These are phyloP conservation scores for Neodiprion lecontei DNA, from an alignment of 1,140 invertebrate genomes.

Conservation along the genomic window DNA sequence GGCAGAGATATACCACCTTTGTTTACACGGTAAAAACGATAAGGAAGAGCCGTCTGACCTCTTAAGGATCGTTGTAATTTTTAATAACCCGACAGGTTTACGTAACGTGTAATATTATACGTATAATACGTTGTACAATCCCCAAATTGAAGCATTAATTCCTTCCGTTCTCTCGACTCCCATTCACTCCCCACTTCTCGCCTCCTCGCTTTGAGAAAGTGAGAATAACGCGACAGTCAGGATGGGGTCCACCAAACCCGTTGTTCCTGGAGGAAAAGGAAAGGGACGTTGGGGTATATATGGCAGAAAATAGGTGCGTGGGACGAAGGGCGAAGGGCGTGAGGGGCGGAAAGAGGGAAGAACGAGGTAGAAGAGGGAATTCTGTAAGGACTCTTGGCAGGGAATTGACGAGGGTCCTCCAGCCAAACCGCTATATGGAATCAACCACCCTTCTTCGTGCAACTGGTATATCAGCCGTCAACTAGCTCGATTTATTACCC, in stretches of 20 bases:
- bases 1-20: too few relatives aligned
- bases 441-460: background rate
- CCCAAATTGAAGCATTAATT: background rate
- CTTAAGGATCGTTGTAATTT: too few relatives aligned
- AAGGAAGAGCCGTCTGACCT: too few relatives aligned
- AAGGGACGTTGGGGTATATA: background rate
- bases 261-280: background rate
- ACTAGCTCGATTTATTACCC: slow-evolving; percentile 9
- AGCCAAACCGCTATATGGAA: background rate
- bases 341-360: background rate
- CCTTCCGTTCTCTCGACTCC: too few relatives aligned
- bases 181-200: too few relatives aligned
- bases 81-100: too few relatives aligned
- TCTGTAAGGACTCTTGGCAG: background rate
- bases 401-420: slow-evolving; percentile 2
- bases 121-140: background rate
- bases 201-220: background rate
- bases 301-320: background rate
- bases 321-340: background rate
- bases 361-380: background rate
- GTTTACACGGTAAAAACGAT: too few relatives aligned
- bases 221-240: background rate
- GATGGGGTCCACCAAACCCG: background rate
- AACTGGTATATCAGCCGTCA: slow-evolving; percentile 13
- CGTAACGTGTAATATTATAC: too few relatives aligned